phyloP scores from a whole-genome alignment of 2,888 invertebrate species.

The Drosophila kuntzei region DNA sequence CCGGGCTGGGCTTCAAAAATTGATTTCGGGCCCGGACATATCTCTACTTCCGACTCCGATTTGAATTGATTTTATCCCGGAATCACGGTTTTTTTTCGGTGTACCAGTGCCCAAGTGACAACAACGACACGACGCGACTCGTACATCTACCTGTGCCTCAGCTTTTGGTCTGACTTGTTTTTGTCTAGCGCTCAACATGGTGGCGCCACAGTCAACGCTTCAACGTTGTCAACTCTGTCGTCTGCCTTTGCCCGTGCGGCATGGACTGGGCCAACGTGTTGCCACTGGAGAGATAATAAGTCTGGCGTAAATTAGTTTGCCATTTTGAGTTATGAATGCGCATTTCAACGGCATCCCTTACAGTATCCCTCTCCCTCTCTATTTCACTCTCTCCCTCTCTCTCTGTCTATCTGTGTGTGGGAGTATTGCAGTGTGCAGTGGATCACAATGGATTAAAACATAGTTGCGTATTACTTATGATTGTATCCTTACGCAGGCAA shows the following conservation, averaged over 20 bases:
- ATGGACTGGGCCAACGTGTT: conserved; percentile 50
- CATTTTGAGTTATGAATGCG: conserved; percentile 82
- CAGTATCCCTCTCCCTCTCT: not conserved
- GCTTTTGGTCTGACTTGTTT: conserved; percentile 31
- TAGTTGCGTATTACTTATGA: conserved; percentile 57
- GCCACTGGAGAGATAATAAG: conserved; percentile 76
- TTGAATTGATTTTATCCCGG: too few relatives aligned
- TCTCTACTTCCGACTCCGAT: too few relatives aligned
- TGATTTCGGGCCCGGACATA: too few relatives aligned
- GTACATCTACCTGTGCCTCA: conserved; percentile 6
- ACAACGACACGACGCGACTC: not conserved
- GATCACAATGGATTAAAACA: conserved; percentile 67
- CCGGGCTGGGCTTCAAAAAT: too few relatives aligned
- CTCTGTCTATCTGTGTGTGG: conserved; percentile 10
- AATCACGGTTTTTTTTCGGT: too few relatives aligned
- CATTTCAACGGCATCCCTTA: conserved; percentile 62
- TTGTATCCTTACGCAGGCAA: conserved; percentile 26
- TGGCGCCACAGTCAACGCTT: conserved; percentile 35
- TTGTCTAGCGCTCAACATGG: conserved; percentile 52
- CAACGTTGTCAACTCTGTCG: conserved; percentile 51
- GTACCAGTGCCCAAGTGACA: conserved; percentile 62
- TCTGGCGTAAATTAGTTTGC: conserved; percentile 80
- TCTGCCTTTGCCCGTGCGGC: conserved; percentile 15
- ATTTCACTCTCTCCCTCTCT: not conserved
- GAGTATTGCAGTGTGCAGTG: conserved; percentile 43